Base-by-base conservation (phyloP, 2,113 vertebrate genomes). In the Ursus arctos region DNA sequence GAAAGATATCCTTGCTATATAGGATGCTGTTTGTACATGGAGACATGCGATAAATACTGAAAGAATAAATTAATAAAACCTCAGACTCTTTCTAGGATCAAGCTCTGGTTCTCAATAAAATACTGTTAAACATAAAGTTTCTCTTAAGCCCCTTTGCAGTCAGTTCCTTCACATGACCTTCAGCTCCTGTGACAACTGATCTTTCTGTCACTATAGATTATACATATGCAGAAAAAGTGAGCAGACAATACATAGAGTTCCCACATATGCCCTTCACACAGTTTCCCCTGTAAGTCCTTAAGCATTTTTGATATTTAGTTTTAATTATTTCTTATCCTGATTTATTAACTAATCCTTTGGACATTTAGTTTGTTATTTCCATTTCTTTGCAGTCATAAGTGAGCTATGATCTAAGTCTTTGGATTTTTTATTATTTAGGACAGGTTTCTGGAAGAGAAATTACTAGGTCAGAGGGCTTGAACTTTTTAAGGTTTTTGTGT, bases 381-480 rank as follows among this genome's bases (percentile, higher is more conserved):
- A 74, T 31, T 36, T 88, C 36, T 94, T 76, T 81, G 31, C 8
- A 76, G 31, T 88, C 28, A 40, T 77, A 69, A 89, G 51, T 59
- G 59, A 47, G 26, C 77, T 76, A 49, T 31, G 31, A 28, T 96
- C 47, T 40, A 88, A 83, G 47, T 76, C 21, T 94, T 76, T 40
- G 69, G 33, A 61, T 57, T 88, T 94, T 93, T 93, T 57, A 82
- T 94, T 88, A 88, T 95, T 92, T 95, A 97, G 69, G 77, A 76
- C 36, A 87, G 65, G 69, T 51, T 88, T 36, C 59, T 83, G 24
- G 71, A 53, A 61, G 51, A 94, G 24, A 61, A 69, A 33, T 74
- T 91, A 63, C 47, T 65, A 53, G 15, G 6, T 55, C 22, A 95
- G 74, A 63, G 36, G 28, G 33, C 49, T 96, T 83, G 57, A 83